Conservation (phyloP, 2,797 vertebrate genomes). For the Heteromormyrus szaboi region DNA sequence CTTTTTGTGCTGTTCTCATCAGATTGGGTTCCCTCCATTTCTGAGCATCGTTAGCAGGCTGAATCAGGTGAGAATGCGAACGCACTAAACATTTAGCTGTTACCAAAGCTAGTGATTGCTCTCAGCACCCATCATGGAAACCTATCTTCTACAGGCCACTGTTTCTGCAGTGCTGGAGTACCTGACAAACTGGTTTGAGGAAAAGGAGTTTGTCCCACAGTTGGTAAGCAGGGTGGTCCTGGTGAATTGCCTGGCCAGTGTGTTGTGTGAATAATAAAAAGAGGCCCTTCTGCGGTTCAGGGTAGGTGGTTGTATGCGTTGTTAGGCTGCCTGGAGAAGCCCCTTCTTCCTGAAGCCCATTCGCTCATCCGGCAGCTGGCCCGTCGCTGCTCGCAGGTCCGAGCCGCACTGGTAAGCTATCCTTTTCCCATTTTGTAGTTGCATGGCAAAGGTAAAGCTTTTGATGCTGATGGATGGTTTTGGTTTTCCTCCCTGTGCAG, state of each 20-base stretch:
- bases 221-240: slow-evolving; percentile 54
- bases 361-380: slow-evolving; percentile 92
- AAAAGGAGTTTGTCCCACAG: slow-evolving; percentile 72
- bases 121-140: background rate
- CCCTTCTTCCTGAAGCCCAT: slow-evolving; percentile 89
- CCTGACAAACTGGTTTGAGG: slow-evolving; percentile 85
- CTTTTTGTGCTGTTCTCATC: slow-evolving; percentile 13
- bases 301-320: slow-evolving; percentile 88
- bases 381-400: slow-evolving; percentile 83
- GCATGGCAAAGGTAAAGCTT: background rate
- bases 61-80: slow-evolving; percentile 72
- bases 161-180: slow-evolving; percentile 80
- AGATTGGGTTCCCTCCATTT: slow-evolving; percentile 93
- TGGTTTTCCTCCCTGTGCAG: slow-evolving; percentile 53
- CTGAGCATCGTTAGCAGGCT: slow-evolving; percentile 90
- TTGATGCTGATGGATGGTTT: background rate
- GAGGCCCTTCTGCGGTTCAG: slow-evolving; percentile 48
- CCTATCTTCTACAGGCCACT: slow-evolving; percentile 64
- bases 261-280: background rate
- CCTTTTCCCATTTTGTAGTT: background rate
- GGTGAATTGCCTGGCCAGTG: background rate
- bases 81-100: background rate
- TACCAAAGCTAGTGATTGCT: background rate
- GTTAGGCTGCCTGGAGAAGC: slow-evolving; percentile 90
- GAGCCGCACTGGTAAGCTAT: slow-evolving; percentile 68